Conservation (phyloP, 2,113 vertebrate genomes). For the Oxyura jamaicensis region DNA sequence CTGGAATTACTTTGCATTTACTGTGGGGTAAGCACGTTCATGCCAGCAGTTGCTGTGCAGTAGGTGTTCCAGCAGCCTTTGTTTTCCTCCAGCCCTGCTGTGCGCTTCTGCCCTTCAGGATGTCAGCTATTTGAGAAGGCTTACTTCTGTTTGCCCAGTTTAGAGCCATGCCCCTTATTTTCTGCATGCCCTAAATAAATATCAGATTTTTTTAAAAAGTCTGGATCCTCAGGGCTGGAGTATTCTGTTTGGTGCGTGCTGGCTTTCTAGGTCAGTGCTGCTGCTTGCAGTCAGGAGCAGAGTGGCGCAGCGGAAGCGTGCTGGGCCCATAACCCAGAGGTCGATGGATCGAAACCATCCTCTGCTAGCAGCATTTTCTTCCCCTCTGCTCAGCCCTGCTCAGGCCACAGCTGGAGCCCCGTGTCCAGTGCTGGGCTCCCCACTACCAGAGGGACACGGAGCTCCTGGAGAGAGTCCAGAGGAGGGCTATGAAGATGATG, state of each 20-base stretch:
- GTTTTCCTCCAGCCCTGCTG: not conserved
- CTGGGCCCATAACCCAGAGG: slow-evolving; percentile 45
- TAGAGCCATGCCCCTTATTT: not conserved
- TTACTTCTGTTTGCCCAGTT: not conserved
- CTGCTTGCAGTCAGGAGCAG: not conserved
- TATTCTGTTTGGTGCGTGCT: not conserved
- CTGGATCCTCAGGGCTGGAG: not conserved
- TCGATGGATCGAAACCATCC: slow-evolving; percentile 26
- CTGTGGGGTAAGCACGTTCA: not conserved
- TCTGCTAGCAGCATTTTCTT: not conserved
- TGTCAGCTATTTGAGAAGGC: not conserved
- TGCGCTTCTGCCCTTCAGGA: not conserved
- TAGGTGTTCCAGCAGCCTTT: not conserved
- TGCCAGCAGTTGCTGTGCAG: not conserved
- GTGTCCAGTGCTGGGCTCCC: no score
- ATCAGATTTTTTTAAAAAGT: no score
- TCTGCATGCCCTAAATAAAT: not conserved
- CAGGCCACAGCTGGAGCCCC: no score
- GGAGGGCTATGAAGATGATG: no score
- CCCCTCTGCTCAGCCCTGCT: no score
- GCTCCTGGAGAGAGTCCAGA: no score
- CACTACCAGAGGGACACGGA: no score
- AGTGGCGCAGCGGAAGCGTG: slow-evolving; percentile 37
- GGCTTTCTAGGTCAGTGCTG: not conserved
- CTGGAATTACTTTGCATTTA: not conserved